phyloP scores from a whole-genome alignment of 2,797 vertebrate species.

The Trachurus trachurus region DNA sequence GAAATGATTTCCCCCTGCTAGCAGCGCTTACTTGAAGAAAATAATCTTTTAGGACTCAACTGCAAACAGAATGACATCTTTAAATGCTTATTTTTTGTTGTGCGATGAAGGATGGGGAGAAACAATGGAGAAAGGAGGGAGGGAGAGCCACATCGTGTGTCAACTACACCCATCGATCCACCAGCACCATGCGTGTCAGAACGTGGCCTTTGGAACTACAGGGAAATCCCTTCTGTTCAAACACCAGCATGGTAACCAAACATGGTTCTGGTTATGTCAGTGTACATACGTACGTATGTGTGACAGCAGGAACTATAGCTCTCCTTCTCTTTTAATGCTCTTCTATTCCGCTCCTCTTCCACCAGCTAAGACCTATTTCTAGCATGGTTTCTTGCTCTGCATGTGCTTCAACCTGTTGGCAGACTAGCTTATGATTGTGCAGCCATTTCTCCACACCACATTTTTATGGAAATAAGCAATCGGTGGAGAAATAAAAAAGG shows the following conservation, averaged over 20 bases:
- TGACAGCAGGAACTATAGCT: neutral
- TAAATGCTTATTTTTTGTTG: neutral
- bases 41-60: neutral
- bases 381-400: neutral
- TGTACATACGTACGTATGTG: neutral
- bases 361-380: neutral
- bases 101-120: neutral
- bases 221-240: conserved; percentile 11
- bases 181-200: conserved; percentile 10
- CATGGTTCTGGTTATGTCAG: conserved; percentile 5
- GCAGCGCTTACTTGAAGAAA: neutral
- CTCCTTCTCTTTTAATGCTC: neutral
- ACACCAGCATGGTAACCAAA: conserved; percentile 20
- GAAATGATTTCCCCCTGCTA: neutral
- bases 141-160: neutral
- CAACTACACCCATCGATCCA: conserved; percentile 10
- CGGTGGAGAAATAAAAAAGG: neutral
- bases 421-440: neutral
- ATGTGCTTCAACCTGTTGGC: neutral
- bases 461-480: no score
- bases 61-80: neutral
- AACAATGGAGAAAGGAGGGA: neutral
- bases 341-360: neutral
- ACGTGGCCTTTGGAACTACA: conserved; percentile 17
- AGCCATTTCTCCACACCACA: neutral